Conservation (phyloP, 2,797 vertebrate genomes). For the Leptatherina wallacei region DNA sequence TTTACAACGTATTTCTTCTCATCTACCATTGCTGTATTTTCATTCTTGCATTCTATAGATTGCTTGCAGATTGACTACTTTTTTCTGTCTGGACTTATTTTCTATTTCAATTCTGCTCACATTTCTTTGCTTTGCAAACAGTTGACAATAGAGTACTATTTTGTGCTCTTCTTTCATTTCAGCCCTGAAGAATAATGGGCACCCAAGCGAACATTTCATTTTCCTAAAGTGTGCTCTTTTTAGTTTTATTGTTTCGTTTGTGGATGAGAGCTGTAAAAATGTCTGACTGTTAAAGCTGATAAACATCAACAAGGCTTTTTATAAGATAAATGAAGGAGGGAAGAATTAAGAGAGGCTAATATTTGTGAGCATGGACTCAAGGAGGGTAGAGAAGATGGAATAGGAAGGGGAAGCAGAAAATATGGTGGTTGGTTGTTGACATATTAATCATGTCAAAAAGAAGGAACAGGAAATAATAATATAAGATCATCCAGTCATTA, state of each 20-base stretch:
- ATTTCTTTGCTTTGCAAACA: slow-evolving; percentile 10
- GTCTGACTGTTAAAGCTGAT: slow-evolving; percentile 27
- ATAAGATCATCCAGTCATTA: too few relatives aligned
- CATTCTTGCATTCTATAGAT: slow-evolving; percentile 8
- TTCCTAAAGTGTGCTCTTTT: neutral
- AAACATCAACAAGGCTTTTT: slow-evolving; percentile 25
- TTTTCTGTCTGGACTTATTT: slow-evolving; percentile 35
- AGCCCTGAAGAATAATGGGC: slow-evolving; percentile 17
- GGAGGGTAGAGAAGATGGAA: neutral
- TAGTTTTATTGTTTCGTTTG: slow-evolving; percentile 1
- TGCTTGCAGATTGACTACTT: slow-evolving; percentile 31
- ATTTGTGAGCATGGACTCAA: neutral
- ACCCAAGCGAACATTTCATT: slow-evolving; percentile 20
- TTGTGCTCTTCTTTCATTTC: slow-evolving; percentile 14
- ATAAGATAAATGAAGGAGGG: slow-evolving; percentile 14
- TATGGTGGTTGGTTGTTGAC: neutral
- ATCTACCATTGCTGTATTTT: slow-evolving; percentile 4
- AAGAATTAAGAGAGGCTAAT: slow-evolving; percentile 14
- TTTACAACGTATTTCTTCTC: slow-evolving; percentile 4
- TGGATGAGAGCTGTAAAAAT: slow-evolving; percentile 23
- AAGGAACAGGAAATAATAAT: too few relatives aligned
- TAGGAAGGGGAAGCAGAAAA: neutral
- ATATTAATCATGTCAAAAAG: neutral
- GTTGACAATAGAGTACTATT: neutral
- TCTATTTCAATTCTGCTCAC: slow-evolving; percentile 25